phyloP scores from a whole-genome alignment of 2,113 vertebrate genomes.

The Rostratula benghalensis region DNA sequence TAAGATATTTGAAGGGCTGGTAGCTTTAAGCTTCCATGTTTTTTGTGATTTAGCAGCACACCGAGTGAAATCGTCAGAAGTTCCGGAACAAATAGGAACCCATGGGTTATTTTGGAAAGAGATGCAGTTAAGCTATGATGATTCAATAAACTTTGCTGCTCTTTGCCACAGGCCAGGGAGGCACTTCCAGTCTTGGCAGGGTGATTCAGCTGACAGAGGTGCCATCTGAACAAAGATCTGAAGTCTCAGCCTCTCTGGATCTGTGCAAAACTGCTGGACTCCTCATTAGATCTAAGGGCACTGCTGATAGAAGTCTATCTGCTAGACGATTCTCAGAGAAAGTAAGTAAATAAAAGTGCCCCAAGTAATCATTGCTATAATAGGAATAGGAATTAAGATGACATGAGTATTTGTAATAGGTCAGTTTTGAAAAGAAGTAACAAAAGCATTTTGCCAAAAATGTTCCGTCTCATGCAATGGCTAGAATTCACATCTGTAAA shows the following conservation, averaged over 20 bases:
- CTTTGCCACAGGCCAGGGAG: background rate
- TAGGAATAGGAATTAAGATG: background rate
- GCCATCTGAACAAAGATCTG: accelerated
- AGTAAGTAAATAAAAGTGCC: background rate
- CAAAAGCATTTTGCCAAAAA: background rate
- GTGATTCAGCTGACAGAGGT: background rate
- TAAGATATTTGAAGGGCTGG: background rate
- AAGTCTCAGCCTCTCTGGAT: background rate
- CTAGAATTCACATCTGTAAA: background rate
- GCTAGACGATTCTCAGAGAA: background rate
- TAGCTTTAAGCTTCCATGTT: background rate
- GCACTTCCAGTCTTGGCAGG: accelerated
- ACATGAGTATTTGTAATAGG: background rate
- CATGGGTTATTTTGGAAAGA: background rate
- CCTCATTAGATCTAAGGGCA: background rate
- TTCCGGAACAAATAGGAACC: background rate
- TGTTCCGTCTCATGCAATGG: background rate
- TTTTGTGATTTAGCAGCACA: background rate
- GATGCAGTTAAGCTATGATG: background rate
- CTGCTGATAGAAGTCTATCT: background rate
- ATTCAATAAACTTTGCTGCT: background rate
- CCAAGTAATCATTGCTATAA: background rate
- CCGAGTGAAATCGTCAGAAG: background rate
- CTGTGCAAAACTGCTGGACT: background rate
- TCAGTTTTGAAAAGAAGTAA: background rate